Percentiles rank a stretch among this genome's conserved stretches.
These are phyloP conservation scores for Mionectes olivaceus DNA, from an alignment of 2,797 vertebrate species.

Conservation along the genomic window DNA sequence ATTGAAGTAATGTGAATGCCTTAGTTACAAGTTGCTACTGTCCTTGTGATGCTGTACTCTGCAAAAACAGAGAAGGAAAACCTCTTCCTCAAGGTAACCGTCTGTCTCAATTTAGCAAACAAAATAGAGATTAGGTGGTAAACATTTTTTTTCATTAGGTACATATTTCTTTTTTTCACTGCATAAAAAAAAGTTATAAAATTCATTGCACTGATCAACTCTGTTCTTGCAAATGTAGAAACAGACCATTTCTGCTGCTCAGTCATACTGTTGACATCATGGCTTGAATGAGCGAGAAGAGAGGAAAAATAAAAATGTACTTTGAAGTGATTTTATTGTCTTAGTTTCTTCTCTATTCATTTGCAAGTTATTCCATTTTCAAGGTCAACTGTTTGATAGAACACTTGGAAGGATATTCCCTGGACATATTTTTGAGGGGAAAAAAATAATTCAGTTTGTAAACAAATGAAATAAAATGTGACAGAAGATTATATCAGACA, in stretches of 20 bases:
- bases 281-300: background rate
- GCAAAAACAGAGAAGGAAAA: background rate
- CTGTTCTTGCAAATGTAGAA: background rate
- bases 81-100: background rate
- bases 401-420: conserved; percentile 48
- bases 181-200: background rate
- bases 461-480: conserved; percentile 65
- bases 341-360: background rate
- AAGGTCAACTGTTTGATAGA: conserved; percentile 47
- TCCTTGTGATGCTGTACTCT: background rate
- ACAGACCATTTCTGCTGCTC: background rate
- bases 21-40: background rate
- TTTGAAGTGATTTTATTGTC: background rate
- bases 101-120: background rate
- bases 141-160: background rate
- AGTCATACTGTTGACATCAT: background rate
- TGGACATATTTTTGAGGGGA: conserved; percentile 28
- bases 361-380: conserved; percentile 34
- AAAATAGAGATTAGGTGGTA: background rate
- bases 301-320: background rate
- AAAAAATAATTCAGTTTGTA: conserved; percentile 43
- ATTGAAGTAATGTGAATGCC: background rate
- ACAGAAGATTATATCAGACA: conserved; percentile 55
- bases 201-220: background rate
- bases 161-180: background rate